Percentiles rank a stretch among this genome's conserved stretches.
phyloP scores from a whole-genome alignment of 2,113 vertebrate species.

The Elanoides forficatus region DNA sequence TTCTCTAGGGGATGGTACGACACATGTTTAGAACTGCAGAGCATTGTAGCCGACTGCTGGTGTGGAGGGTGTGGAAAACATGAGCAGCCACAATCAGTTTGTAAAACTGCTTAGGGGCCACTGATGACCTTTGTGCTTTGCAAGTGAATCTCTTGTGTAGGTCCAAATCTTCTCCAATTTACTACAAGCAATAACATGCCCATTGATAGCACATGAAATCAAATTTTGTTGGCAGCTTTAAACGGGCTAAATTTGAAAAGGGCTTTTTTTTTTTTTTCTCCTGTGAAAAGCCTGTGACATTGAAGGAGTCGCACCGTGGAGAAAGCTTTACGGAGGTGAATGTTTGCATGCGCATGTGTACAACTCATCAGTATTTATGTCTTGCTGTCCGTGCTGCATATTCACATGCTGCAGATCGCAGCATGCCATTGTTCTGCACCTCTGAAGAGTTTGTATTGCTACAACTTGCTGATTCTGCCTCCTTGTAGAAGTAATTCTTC shows the following conservation, averaged over 20 bases:
- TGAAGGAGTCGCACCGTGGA: neutral
- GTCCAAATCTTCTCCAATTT: neutral
- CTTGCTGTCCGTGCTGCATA: neutral
- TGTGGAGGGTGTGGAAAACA: neutral
- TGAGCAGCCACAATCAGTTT: neutral
- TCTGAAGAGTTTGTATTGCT: neutral
- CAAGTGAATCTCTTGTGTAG: neutral
- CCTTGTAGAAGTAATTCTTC: neutral
- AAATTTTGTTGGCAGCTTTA: neutral
- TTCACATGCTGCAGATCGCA: neutral
- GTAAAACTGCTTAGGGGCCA: neutral
- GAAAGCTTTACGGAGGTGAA: neutral
- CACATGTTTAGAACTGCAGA: neutral
- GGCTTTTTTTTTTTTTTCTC: neutral
- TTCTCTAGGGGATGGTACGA: neutral
- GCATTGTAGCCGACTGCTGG: neutral
- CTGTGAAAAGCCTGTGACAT: neutral
- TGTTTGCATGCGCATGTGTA: rapidly evolving
- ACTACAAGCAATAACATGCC: conserved; percentile 43
- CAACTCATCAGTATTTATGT: neutral
- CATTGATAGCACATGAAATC: neutral
- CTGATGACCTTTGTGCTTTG: neutral
- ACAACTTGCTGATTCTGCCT: neutral
- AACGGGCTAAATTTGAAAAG: neutral
- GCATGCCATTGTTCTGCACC: neutral